Evolutionary conservation across 2,797 vertebrate species (phyloP), one percentile per base, ranked within the genome.

Genomic region (Falco concolor): DNA sequence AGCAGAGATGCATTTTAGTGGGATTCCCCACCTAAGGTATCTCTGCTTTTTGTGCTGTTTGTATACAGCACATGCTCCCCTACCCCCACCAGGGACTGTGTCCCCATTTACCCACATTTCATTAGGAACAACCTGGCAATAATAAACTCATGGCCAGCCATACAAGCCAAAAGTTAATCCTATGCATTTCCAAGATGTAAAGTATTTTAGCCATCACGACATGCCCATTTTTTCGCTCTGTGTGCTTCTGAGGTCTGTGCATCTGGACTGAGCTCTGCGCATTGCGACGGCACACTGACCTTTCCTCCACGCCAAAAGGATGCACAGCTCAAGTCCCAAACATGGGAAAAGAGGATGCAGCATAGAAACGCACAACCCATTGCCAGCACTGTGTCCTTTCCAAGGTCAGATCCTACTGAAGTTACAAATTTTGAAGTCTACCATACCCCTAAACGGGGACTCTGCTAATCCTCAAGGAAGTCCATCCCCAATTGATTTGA

Each of bases 21-120:
- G n/a, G 20, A 63, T 56, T 67, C 30, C 17, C 27, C n/a, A 18
- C 17, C 14, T 27, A 69, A 77, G 50, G 21, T 0, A 1, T 28
- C 42, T 52, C 49, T 67, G 32, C 36, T 80, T 70, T 70, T 52
- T 40, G 25, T 5, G 38, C 75, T 54, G 28, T 40, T 36, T 1
- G 2, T 34, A 47, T 0, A 1, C 34, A 64, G 22, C 45, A 30
- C 1, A 0, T 21, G 34, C 13, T 28, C 36, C 59, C 25, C 36
- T 11, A 61, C 6, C 40, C 22, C 9, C 13, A 5, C 6, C 16
- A 65, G 57, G 49, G 25, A 59, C 7, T 5, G 5, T 25, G 25
- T 36, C n/a, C 44, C 20, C 14, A 22, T 52, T 75, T 68, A 27
- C 11, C 23, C 32, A 16, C 13, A 61, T 68, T 19, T 61, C 32